Base-by-base conservation (phyloP, 2,797 vertebrate genomes). In the Hozukius guyotensis region DNA sequence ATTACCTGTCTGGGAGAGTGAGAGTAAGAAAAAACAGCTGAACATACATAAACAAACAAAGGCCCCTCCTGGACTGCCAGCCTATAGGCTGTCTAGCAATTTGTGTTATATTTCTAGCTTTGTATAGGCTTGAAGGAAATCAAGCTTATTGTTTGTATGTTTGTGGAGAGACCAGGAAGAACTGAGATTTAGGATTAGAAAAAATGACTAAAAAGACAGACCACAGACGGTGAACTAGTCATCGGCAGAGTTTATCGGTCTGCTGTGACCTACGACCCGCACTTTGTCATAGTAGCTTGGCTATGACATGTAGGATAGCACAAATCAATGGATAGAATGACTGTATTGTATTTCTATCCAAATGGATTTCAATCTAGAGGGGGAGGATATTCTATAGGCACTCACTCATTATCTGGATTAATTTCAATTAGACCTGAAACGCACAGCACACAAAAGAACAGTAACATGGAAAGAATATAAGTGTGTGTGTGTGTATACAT, bases 1-100 rank as follows among this genome's bases (percentile, higher is more conserved):
- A 93, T 93, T 94, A 95, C 94, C 94, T 89, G 95, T 93, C 88
- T 89, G 85, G 76, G 72, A 87, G 75, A 82, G 68, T 68, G 29
- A 86, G 81, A 59, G 36, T 74, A 64, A 87, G 75, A 75, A 79
- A 59, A 89, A 72, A 62, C 79, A 88, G 70, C 72, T 82, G 66
- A 84, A 78, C 64, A 76, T 77, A 64, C 75, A 73, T 74, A 74
- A 72, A 79, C 77, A 80, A 72, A 75, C 75, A 80, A 67, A 65
- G 65, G 57, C 73, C 75, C 42, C 34, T 57, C 59, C 76, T 83
- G 32, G 53, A 59, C 25, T 78, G 66, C 22, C 42, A 57, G 34
- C 24, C 53, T 55, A 6, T 57, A 71, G 29, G 32, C 36, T 69
- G 14, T 57, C 24, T 53, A 52, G 24, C 32, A 46, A 9, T 9